These are phyloP conservation scores for Trichopria drosophilae DNA, from an alignment of 2,888 invertebrate species.

Conservation along the genomic window DNA sequence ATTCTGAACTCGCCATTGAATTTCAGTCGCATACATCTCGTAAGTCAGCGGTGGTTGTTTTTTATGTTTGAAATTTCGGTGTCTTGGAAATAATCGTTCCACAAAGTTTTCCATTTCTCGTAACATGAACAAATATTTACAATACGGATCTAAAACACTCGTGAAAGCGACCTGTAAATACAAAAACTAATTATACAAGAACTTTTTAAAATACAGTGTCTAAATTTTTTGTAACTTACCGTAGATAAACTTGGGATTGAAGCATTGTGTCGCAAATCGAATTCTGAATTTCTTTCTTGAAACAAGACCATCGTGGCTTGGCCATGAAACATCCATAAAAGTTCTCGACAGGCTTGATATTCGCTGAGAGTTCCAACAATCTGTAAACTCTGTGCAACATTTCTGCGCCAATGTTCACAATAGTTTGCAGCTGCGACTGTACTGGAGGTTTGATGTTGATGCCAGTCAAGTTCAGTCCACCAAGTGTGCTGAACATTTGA, in stretches of 20 bases:
- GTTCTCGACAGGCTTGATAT: conserved; percentile 51
- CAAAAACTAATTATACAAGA: background rate
- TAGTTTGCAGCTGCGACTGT: conserved; percentile 55
- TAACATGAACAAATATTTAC: conserved; percentile 49
- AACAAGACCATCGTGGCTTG: conserved; percentile 48
- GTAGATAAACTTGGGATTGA: conserved; percentile 53
- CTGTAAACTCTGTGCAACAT: conserved; percentile 34
- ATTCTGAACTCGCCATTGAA: conserved; percentile 55
- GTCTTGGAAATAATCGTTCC: conserved; percentile 45
- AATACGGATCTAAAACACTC: conserved; percentile 46
- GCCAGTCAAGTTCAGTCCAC: conserved; percentile 56
- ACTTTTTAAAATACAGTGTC: conserved; percentile 12
- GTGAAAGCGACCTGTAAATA: conserved; percentile 48
- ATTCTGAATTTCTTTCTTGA: conserved; percentile 38
- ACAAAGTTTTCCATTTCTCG: conserved; percentile 54
- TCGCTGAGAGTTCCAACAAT: conserved; percentile 49
- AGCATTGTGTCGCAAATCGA: conserved; percentile 42
- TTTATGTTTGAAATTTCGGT: conserved; percentile 22
- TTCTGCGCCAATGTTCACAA: conserved; percentile 54
- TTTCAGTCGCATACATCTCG: conserved; percentile 59
- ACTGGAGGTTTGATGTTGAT: conserved; percentile 48
- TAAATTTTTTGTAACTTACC: conserved; percentile 36
- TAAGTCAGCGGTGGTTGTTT: conserved; percentile 57
- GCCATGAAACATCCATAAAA: conserved; percentile 54
- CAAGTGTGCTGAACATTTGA: conserved; percentile 57